Evolutionary conservation across 2,797 vertebrate species (phyloP).

Genomic region (Carcharodon carcharias): DNA sequence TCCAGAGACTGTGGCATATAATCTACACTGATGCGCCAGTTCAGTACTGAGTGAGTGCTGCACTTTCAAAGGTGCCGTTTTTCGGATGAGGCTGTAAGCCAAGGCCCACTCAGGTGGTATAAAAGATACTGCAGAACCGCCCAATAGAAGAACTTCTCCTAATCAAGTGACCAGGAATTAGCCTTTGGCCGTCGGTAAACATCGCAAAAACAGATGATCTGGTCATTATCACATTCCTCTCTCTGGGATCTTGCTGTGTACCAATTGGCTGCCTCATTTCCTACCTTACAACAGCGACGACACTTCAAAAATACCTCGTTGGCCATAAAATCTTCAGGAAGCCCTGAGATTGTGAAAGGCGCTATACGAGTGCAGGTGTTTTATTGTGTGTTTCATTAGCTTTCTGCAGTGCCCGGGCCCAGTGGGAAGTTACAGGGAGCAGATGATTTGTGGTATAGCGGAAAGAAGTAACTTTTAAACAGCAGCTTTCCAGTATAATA

Average conservation of each 20-base stretch:
- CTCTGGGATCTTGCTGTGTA: background rate
- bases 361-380: background rate
- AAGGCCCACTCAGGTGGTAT: background rate
- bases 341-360: background rate
- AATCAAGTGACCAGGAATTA: background rate
- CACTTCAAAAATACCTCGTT: background rate
- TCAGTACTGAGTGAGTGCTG: background rate
- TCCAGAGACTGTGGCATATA: background rate
- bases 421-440: background rate
- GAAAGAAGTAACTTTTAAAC: background rate
- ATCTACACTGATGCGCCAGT: background rate
- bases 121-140: background rate
- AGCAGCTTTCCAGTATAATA: background rate
- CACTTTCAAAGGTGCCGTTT: background rate
- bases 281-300: background rate
- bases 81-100: background rate
- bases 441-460: background rate
- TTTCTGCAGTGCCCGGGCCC: background rate
- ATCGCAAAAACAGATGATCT: background rate
- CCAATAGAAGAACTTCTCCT: background rate
- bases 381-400: background rate
- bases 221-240: background rate
- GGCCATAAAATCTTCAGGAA: background rate
- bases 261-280: no score
- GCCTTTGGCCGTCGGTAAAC: background rate